Conservation (phyloP, 2,888 invertebrate species). For the Fragum fragum region DNA sequence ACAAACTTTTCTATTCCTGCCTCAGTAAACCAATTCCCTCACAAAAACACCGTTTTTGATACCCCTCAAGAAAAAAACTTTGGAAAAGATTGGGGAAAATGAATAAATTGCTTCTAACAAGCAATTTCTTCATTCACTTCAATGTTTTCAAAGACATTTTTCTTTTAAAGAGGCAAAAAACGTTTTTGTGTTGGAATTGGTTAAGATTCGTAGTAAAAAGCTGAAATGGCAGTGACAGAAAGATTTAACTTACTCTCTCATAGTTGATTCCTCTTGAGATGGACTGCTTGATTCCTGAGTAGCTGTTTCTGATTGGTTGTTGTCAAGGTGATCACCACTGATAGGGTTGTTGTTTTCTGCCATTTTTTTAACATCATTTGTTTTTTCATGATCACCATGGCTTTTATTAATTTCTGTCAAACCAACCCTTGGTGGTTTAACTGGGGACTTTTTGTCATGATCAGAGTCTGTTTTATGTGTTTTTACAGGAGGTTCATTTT, state of each 20-base stretch:
- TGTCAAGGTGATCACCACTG: not conserved
- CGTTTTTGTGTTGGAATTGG: too few species aligned
- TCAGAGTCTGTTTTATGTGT: slow-evolving; percentile 39
- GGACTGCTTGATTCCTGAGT: slow-evolving; percentile 22
- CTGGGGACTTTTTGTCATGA: slow-evolving; percentile 17
- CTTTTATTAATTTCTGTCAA: not conserved
- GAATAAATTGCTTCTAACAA: too few species aligned
- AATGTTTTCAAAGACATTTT: too few species aligned
- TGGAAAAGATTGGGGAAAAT: slow-evolving; percentile 7
- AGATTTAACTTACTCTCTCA: not conserved
- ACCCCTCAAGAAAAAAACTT: not conserved
- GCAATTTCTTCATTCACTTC: too few species aligned
- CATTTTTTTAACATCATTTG: slow-evolving; percentile 1
- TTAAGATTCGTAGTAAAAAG: too few species aligned
- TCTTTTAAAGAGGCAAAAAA: too few species aligned
- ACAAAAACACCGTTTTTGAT: too few species aligned
- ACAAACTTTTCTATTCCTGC: too few species aligned
- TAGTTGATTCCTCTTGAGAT: slow-evolving; percentile 4
- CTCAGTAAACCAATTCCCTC: too few species aligned
- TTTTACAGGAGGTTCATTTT: slow-evolving; percentile 48
- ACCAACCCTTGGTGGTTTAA: slow-evolving; percentile 21
- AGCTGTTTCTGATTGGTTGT: not conserved
- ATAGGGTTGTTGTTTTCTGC: slow-evolving; percentile 20
- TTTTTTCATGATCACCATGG: not conserved
- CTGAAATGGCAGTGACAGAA: not conserved